Base-by-base conservation (phyloP, 2,888 invertebrate species). In the Tachina lurida region DNA sequence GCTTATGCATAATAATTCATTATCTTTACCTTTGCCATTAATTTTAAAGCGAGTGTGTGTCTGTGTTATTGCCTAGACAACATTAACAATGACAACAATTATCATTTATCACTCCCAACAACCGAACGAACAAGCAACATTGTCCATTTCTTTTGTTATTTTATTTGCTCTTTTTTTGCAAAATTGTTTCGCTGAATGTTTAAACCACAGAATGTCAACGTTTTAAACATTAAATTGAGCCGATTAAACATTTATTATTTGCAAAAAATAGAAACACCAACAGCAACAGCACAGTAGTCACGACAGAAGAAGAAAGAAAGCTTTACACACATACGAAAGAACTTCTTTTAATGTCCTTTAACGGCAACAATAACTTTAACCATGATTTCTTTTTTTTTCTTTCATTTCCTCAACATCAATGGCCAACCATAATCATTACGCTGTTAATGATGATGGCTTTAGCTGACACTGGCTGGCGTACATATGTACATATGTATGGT, bases 61-160 rank as follows among this genome's bases (percentile, higher is more conserved):
- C 31, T 31, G n/a, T 54, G 13, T 5, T 73, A n/a, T 41, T 49
- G 47, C 54, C 31, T 43, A 39, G 70, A 65, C 65, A 74, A 73
- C 73, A 71, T 47, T 52, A 75, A 76, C 76, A 76, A 80, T 62
- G 60, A 67, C 75, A 78, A 79, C 71, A 82, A 86, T 86, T 86
- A 86, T 82, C 85, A 86, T 86, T 82, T 86, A 82, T 86, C 82
- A 86, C 63, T 70, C 49, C 52, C 78, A 39, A 74, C 68, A 83
- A 60, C 22, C 17, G n/a, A 58, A 9, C 56, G 45, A 45, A n/a
- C 47, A n/a, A 73, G n/a, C 52, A 58, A 47, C 71, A 79, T 22
- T 71, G 71, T 47, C 19, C 74, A 47, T 43, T 71, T 56, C 15
- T 19, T 45, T 54, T 41, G 58, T 12, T 17, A n/a, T 19, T 67